phyloP scores from a whole-genome alignment of 1,140 invertebrate genomes.

The Nymphalis io region DNA sequence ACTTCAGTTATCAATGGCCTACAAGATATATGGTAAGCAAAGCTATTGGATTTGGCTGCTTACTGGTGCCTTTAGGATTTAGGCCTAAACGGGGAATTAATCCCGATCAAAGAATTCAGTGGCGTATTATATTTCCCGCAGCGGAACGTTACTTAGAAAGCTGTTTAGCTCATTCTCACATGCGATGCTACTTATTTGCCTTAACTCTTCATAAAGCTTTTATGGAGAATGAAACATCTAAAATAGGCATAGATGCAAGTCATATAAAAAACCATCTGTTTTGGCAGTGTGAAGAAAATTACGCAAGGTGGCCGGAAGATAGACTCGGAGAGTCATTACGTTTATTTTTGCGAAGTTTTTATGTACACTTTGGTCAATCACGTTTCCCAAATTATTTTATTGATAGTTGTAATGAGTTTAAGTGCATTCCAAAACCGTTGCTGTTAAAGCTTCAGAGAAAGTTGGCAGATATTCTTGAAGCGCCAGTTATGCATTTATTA shows the following conservation, averaged over 20 bases:
- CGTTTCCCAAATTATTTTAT: slow-evolving; percentile 88
- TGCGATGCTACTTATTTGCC: slow-evolving; percentile 85
- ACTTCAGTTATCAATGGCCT: slow-evolving; percentile 85
- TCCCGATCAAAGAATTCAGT: slow-evolving; percentile 84
- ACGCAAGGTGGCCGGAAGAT: slow-evolving; percentile 86
- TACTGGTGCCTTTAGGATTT: slow-evolving; percentile 85
- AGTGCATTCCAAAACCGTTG: slow-evolving; percentile 84
- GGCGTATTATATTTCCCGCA: slow-evolving; percentile 87
- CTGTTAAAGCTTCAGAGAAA: slow-evolving; percentile 84
- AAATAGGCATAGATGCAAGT: slow-evolving; percentile 82
- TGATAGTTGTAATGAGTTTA: slow-evolving; percentile 86
- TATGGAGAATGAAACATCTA: slow-evolving; percentile 82
- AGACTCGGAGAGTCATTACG: slow-evolving; percentile 85
- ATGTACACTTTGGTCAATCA: slow-evolving; percentile 77
- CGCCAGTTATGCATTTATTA: slow-evolving; percentile 86
- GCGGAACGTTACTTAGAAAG: slow-evolving; percentile 87
- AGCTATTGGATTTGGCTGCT: slow-evolving; percentile 84
- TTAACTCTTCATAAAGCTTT: slow-evolving; percentile 85
- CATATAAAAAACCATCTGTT: slow-evolving; percentile 90
- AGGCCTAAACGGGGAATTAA: slow-evolving; percentile 82
- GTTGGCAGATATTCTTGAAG: slow-evolving; percentile 85
- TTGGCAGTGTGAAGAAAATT: slow-evolving; percentile 88
- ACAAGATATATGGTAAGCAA: slow-evolving; percentile 83
- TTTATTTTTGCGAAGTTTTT: slow-evolving; percentile 83
- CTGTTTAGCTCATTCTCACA: slow-evolving; percentile 85